Evolutionary conservation across 1,140 invertebrate species (phyloP), one percentile per base, ranked within the genome.

Genomic region (Callitettix versicolor): DNA sequence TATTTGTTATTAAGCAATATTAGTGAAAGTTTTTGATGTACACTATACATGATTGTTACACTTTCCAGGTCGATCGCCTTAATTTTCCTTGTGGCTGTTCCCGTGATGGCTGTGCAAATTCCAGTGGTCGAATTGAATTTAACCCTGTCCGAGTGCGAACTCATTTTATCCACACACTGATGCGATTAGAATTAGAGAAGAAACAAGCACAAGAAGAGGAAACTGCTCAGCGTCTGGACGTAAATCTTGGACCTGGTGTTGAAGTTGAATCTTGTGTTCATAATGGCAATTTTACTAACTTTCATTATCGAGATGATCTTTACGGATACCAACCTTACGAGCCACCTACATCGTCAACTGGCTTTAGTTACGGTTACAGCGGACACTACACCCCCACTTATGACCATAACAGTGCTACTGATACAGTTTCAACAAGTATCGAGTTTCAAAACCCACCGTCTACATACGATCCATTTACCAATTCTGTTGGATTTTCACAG

Each of bases 11-110:
- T n/a, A n/a, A n/a, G n/a, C n/a, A n/a, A n/a, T n/a, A n/a, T n/a
- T n/a, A n/a, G n/a, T n/a, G n/a, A n/a, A n/a, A n/a, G n/a, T n/a
- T n/a, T n/a, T n/a, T n/a, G n/a, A n/a, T n/a, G n/a, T n/a, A n/a
- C n/a, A n/a, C n/a, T n/a, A n/a, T n/a, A n/a, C n/a, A n/a, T n/a
- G n/a, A n/a, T n/a, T 41, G 3, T 15, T 3, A 41, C 14, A n/a
- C 34, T 44, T 56, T 63, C 3, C 57, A 82, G 79, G 91, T 98
- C 18, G 94, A 98, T 73, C 79, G 94, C 58, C 76, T 92, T 40
- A 94, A 90, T 64, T 98, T 98, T 70, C 95, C 95, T 0, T 98
- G 95, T 71, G 91, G 93, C 18, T 99, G 95, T 71, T 86, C 88
- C 0, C 82, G 88, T 58, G 93, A 97, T 64, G 90, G 91, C 44